These are phyloP conservation scores for Hydropotes inermis DNA, from an alignment of 2,113 vertebrate species.

Conservation along the genomic window DNA sequence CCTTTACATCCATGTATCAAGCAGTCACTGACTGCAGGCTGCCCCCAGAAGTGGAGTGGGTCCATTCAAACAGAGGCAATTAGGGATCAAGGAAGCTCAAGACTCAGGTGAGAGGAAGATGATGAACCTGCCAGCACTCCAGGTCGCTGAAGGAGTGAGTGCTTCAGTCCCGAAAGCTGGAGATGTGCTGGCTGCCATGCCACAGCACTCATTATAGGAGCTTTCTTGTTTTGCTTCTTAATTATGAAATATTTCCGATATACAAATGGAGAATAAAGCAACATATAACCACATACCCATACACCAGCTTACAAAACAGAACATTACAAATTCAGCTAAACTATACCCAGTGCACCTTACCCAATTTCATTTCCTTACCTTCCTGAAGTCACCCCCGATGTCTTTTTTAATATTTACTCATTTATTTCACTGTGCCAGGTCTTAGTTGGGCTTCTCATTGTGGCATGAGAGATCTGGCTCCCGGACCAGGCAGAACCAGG, in stretches of 20 bases:
- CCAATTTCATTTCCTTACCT: neutral
- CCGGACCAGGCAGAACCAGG: rapidly evolving
- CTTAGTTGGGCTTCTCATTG: neutral
- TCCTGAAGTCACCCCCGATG: neutral
- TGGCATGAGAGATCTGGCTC: neutral
- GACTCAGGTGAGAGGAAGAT: neutral
- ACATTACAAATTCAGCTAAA: neutral
- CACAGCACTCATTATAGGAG: neutral
- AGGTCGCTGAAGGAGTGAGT: neutral
- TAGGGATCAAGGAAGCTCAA: neutral
- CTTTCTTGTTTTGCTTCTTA: neutral
- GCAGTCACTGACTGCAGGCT: neutral
- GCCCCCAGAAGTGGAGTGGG: neutral
- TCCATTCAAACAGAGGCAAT: neutral
- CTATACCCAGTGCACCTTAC: neutral
- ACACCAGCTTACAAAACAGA: neutral
- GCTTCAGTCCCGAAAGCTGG: neutral
- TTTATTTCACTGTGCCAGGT: neutral
- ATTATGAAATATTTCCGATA: neutral
- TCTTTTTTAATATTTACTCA: neutral
- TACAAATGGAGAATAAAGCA: neutral
- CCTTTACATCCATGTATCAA: neutral
- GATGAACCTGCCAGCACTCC: no score
- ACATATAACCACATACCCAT: neutral
- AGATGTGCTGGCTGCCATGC: neutral